These are phyloP conservation scores for Eubasilissa regina DNA, from an alignment of 1,140 invertebrate species.

Conservation along the genomic window DNA sequence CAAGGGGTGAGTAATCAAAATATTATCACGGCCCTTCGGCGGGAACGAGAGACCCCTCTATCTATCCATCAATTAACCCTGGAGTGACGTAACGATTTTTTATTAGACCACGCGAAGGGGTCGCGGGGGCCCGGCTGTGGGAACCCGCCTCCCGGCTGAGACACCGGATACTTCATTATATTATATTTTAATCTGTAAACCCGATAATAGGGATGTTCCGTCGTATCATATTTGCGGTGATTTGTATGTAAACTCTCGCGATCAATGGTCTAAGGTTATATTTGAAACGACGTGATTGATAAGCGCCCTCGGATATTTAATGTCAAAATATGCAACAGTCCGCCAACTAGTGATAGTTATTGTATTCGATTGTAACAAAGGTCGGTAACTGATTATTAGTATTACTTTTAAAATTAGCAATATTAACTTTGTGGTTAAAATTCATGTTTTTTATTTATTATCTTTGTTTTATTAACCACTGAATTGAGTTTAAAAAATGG, in stretches of 20 bases:
- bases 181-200: slow-evolving; percentile 14
- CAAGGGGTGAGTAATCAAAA: slow-evolving; percentile 46
- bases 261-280: neutral
- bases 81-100: slow-evolving; percentile 46
- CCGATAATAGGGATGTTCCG: neutral
- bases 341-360: too few species aligned
- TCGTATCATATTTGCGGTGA: slow-evolving; percentile 15
- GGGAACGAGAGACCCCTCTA: neutral
- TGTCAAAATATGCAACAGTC: too few species aligned
- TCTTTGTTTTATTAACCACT: too few species aligned
- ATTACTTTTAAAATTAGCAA: too few species aligned
- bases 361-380: too few species aligned
- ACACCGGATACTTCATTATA: slow-evolving; percentile 36
- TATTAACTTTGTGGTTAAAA: too few species aligned
- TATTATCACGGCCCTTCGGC: slow-evolving; percentile 44
- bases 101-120: slow-evolving; percentile 28
- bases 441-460: too few species aligned
- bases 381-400: too few species aligned
- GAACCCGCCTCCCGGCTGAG: slow-evolving; percentile 10
- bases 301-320: neutral
- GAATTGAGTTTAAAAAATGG: too few species aligned
- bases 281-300: neutral
- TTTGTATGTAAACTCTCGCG: slow-evolving; percentile 9
- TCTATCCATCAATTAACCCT: slow-evolving; percentile 39
- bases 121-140: slow-evolving; percentile 11